Percentiles rank a stretch among this genome's conserved stretches.
These are phyloP conservation scores for Drosophila nannoptera DNA, from an alignment of 1,140 invertebrate genomes.

Conservation along the genomic window DNA sequence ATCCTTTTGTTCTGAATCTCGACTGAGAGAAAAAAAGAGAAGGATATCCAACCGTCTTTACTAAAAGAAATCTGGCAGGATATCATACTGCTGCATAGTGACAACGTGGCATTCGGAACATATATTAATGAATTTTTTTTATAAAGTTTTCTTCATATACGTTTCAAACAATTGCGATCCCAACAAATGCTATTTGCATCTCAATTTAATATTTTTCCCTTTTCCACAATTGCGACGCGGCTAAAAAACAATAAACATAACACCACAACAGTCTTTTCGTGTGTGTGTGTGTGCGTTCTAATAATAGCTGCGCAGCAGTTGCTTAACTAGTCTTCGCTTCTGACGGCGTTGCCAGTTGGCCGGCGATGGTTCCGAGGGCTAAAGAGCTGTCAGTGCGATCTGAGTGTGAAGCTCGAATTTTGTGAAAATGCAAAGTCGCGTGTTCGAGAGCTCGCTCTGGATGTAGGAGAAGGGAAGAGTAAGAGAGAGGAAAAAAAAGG, in stretches of 20 bases:
- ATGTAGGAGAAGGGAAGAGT: background rate
- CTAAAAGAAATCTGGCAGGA: background rate
- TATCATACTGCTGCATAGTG: background rate
- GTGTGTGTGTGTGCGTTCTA: constrained; percentile 30
- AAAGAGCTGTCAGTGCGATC: constrained; percentile 20
- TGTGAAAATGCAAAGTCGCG: constrained; percentile 1
- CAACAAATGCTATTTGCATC: constrained; percentile 3
- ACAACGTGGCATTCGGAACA: constrained; percentile 22
- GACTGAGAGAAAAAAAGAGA: too few relatives aligned
- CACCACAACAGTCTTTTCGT: background rate
- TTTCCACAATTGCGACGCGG: constrained; percentile 20
- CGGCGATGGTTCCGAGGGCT: constrained; percentile 47
- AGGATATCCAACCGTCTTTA: background rate
- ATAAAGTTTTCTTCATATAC: constrained; percentile 2
- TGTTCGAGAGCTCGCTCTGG: constrained; percentile 42
- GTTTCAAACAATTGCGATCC: constrained; percentile 1
- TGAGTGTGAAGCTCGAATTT: constrained; percentile 1
- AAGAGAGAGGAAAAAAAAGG: background rate
- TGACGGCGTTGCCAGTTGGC: background rate
- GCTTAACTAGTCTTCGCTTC: constrained; percentile 19
- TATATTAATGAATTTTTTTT: constrained; percentile 11
- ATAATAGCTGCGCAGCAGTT: constrained; percentile 41
- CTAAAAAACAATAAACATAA: constrained; percentile 24
- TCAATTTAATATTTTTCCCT: background rate
- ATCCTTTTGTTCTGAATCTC: background rate